Percentiles rank a stretch among this genome's conserved stretches.
phyloP scores from a whole-genome alignment of 2,797 vertebrate genomes.

The Pogoniulus pusillus region DNA sequence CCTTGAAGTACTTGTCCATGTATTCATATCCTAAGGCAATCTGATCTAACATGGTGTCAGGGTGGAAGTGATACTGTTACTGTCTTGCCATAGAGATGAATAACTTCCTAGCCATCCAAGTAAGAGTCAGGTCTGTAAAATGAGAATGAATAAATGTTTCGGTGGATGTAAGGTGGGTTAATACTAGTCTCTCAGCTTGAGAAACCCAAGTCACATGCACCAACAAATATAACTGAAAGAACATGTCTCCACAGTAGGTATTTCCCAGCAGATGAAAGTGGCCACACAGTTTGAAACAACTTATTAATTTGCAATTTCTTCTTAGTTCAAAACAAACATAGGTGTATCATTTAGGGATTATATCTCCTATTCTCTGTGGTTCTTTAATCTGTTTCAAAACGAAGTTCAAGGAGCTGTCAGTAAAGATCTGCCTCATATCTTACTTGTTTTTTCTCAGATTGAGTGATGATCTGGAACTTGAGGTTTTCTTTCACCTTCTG shows the following conservation, averaged over 20 bases:
- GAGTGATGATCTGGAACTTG: background rate
- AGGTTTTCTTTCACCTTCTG: constrained; percentile 8
- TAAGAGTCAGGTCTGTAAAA: background rate
- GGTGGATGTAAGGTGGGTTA: background rate
- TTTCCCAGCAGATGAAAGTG: constrained; percentile 58
- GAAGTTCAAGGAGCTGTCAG: background rate
- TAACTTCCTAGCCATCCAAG: background rate
- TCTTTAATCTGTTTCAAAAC: background rate
- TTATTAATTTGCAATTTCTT: constrained; percentile 45
- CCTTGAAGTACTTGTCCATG: background rate
- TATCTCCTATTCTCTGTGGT: background rate
- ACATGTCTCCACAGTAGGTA: constrained; percentile 11
- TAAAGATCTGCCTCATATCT: background rate
- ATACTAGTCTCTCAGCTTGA: background rate
- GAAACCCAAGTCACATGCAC: constrained; percentile 1
- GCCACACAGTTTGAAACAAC: constrained; percentile 35
- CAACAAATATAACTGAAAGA: constrained; percentile 37
- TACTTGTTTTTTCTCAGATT: constrained; percentile 28
- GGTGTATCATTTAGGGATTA: background rate
- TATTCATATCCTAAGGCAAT: background rate
- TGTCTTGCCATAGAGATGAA: background rate
- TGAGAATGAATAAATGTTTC: background rate
- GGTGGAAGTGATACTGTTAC: background rate
- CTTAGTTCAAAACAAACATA: constrained; percentile 50
- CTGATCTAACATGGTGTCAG: background rate